Conservation (phyloP, 2,797 vertebrate species). For the Sciurus vulgaris region DNA sequence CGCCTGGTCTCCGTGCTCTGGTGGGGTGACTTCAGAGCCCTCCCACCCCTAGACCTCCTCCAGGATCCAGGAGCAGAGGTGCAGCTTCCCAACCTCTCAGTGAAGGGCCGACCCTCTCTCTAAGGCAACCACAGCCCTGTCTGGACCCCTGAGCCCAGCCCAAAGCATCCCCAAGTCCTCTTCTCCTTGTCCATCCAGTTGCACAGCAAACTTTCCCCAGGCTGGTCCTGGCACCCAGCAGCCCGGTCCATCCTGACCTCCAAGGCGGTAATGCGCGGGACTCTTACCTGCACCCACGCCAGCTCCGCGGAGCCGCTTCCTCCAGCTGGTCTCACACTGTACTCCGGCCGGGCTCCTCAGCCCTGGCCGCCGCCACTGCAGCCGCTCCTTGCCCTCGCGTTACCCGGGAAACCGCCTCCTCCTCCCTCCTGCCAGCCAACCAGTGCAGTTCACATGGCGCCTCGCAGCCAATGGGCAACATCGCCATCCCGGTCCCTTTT, state of each 20-base stretch:
- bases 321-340: slow-evolving; percentile 54
- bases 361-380: slow-evolving; percentile 56
- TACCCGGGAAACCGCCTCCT: slow-evolving; percentile 86
- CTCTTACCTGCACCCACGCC: slow-evolving; percentile 78
- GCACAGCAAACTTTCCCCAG: slow-evolving; percentile 72
- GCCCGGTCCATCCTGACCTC: not conserved
- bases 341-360: slow-evolving; percentile 77
- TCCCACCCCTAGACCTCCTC: not conserved
- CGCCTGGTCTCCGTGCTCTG: not conserved
- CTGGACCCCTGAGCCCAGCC: not conserved
- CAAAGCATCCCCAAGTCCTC: slow-evolving; percentile 72
- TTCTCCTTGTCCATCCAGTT: not conserved
- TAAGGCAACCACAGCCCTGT: slow-evolving; percentile 1
- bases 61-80: not conserved
- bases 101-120: not conserved
- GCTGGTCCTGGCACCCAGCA: not conserved
- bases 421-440: slow-evolving; percentile 83
- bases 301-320: slow-evolving; percentile 28
- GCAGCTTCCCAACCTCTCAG: not conserved
- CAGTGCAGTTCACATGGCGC: slow-evolving; percentile 83
- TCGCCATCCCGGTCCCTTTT: slow-evolving; percentile 71
- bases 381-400: slow-evolving; percentile 84
- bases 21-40: not conserved
- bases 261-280: accelerated
- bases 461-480: slow-evolving; percentile 80